Conservation (phyloP, 2,113 vertebrate species). For the Heterochromis multidens region DNA sequence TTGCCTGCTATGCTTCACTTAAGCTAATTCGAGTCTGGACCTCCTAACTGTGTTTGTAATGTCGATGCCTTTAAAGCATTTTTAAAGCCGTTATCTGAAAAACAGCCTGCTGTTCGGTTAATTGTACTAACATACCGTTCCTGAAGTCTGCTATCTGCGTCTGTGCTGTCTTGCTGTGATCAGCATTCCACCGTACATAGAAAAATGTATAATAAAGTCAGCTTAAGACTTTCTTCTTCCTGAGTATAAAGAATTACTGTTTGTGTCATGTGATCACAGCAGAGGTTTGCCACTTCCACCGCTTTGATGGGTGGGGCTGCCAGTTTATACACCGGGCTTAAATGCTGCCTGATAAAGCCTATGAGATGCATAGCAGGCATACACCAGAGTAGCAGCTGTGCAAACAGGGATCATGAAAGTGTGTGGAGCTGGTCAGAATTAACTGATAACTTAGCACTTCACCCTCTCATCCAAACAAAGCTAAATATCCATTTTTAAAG, state of each 20-base stretch:
- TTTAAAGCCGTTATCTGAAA: not conserved
- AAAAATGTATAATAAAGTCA: not conserved
- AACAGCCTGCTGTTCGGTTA: not conserved
- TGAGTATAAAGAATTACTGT: not conserved
- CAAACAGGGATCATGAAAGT: not conserved
- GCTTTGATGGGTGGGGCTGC: not conserved
- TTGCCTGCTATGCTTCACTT: not conserved
- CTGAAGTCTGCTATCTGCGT: not conserved
- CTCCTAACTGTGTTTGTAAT: not conserved
- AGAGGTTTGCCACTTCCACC: not conserved
- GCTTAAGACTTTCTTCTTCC: not conserved
- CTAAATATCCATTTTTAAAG: too few species aligned
- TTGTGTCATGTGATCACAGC: not conserved
- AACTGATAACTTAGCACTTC: not conserved
- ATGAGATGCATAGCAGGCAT: too few species aligned
- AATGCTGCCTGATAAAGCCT: too few species aligned
- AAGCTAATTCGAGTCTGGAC: not conserved
- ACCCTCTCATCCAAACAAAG: not conserved
- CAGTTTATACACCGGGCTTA: not conserved
- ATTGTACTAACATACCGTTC: not conserved
- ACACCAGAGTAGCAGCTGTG: too few species aligned
- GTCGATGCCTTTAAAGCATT: not conserved
- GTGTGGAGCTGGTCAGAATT: not conserved
- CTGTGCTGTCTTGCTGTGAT: not conserved
- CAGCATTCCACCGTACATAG: too few species aligned